Conservation (phyloP, 2,113 vertebrate genomes). For the Rhinogobius similis region DNA sequence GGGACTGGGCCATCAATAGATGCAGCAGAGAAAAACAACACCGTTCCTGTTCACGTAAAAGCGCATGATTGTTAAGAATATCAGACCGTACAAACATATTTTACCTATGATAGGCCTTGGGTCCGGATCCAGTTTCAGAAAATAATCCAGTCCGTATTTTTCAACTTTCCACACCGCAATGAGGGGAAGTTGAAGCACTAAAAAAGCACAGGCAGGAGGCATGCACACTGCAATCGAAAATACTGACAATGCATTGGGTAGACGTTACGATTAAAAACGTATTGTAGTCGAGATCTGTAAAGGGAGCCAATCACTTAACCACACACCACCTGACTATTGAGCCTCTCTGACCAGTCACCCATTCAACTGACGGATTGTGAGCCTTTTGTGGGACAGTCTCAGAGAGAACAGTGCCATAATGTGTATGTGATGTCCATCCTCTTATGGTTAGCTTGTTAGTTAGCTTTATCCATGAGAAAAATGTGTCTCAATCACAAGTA, state of each 20-base stretch:
- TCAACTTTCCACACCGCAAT: constrained; percentile 57
- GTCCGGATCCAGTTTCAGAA: constrained; percentile 22
- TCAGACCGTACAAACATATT: background rate
- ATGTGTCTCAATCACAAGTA: background rate
- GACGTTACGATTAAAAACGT: background rate
- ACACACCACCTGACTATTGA: background rate
- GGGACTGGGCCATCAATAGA: too few species aligned
- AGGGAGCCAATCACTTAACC: background rate
- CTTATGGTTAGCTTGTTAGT: background rate
- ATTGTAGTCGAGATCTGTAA: constrained; percentile 19
- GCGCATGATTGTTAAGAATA: background rate
- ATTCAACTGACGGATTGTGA: background rate
- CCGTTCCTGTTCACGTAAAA: background rate
- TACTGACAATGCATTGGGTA: constrained; percentile 12
- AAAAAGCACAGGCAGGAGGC: constrained; percentile 30
- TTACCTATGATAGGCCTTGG: background rate
- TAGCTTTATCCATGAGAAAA: background rate
- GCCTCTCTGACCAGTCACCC: background rate
- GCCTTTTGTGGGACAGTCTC: constrained; percentile 7
- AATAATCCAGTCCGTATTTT: constrained; percentile 59
- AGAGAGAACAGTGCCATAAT: too few species aligned
- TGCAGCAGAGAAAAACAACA: too few species aligned
- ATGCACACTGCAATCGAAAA: constrained; percentile 19
- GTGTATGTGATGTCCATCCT: background rate
- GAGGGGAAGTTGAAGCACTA: constrained; percentile 70